Evolutionary conservation across 2,888 invertebrate species (phyloP).

Genomic region (Charanyca ferruginea): DNA sequence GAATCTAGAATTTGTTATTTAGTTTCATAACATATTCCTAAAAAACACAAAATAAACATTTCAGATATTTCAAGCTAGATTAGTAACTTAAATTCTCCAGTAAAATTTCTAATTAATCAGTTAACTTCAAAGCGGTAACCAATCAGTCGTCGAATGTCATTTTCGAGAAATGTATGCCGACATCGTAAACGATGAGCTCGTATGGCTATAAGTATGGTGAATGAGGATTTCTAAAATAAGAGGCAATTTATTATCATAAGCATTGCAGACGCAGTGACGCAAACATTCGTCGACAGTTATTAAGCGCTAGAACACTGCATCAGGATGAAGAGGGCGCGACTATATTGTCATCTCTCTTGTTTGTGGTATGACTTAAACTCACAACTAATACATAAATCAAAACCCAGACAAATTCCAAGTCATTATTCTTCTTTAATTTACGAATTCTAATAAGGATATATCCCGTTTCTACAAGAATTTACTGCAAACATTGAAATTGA

Average conservation of each 20-base stretch:
- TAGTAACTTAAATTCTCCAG: slow-evolving; percentile 4
- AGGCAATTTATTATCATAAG: slow-evolving; percentile 87
- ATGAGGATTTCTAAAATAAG: slow-evolving; percentile 90
- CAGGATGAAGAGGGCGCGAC: slow-evolving; percentile 76
- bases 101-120: slow-evolving; percentile 52
- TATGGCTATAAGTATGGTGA: slow-evolving; percentile 82
- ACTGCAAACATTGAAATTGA: slow-evolving; percentile 38
- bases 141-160: slow-evolving; percentile 82
- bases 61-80: neutral
- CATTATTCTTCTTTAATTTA: slow-evolving; percentile 77
- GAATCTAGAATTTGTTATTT: neutral
- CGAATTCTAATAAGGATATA: slow-evolving; percentile 39
- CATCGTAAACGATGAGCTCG: slow-evolving; percentile 81
- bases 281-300: slow-evolving; percentile 89
- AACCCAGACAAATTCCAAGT: slow-evolving; percentile 78
- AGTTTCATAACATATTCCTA: neutral
- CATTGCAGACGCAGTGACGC: slow-evolving; percentile 86
- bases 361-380: slow-evolving; percentile 74
- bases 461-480: slow-evolving; percentile 26
- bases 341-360: slow-evolving; percentile 80
- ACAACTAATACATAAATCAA: slow-evolving; percentile 79
- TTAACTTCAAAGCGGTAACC: slow-evolving; percentile 67
- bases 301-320: slow-evolving; percentile 86
- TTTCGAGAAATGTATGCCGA: slow-evolving; percentile 80
- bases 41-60: slow-evolving; percentile 6